A percentile compares a stretch with the other conserved stretches of the same genome.
These are phyloP conservation scores for Paramormyrops kingsleyae DNA, from an alignment of 2,113 vertebrate species.

Conservation along the genomic window DNA sequence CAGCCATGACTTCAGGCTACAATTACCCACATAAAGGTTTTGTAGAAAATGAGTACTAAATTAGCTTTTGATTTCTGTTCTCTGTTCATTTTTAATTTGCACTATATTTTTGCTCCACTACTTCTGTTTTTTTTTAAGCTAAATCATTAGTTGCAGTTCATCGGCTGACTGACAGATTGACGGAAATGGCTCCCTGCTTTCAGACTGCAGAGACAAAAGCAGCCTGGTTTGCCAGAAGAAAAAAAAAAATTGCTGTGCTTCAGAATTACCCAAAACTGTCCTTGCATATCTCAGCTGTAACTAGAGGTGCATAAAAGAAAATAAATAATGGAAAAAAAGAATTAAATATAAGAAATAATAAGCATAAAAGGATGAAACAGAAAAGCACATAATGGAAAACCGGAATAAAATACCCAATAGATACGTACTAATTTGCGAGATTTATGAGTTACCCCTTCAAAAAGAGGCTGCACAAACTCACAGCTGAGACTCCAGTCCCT, in stretches of 20 bases:
- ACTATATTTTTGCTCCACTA: neutral
- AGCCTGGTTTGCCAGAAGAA: neutral
- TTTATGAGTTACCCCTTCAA: neutral
- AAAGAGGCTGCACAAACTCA: neutral
- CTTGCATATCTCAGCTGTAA: neutral
- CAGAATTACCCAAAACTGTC: neutral
- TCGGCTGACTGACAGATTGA: constrained; percentile 11
- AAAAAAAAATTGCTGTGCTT: neutral
- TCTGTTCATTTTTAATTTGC: constrained; percentile 13
- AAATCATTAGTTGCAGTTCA: constrained; percentile 16
- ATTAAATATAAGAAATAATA: neutral
- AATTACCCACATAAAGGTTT: constrained; percentile 5
- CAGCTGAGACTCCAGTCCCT: neutral
- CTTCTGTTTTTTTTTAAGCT: constrained; percentile 17
- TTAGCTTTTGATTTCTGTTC: neutral
- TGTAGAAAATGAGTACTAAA: constrained; percentile 7
- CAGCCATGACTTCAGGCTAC: constrained; percentile 15
- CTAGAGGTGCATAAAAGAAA: neutral
- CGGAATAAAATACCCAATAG: neutral
- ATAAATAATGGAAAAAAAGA: neutral
- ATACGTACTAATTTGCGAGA: neutral
- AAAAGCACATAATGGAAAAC: neutral
- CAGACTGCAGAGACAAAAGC: constrained; percentile 11
- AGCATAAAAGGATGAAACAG: neutral
- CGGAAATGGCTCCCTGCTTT: neutral